Evolutionary conservation across 2,797 vertebrate genomes (phyloP), one percentile per base, ranked within the genome.

Genomic region (Anguilla pacifica): DNA sequence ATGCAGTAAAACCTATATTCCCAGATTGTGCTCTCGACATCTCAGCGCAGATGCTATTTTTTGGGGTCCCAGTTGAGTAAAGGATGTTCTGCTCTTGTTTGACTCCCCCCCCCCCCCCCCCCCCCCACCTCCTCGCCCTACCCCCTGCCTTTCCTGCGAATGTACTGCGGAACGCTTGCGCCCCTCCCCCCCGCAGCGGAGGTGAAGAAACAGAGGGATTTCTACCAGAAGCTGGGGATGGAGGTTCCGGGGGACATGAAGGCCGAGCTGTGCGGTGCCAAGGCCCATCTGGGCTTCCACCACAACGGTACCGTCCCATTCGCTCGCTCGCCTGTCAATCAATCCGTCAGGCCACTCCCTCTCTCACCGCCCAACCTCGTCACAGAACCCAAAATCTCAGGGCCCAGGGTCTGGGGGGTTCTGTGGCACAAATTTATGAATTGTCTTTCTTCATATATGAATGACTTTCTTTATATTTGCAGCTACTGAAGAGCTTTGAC

Each of bases 141-240:
- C 74, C 10, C 70, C 10, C 70, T 35, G 31, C 35, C 72, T 28
- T 28, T 28, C 31, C 79, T 10, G 46, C 35, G 9, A 82, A 49
- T 49, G 1, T 22, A 79, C 13, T 1, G n/a, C 28, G 6, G 31
- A 72, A 28, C 28, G 51, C 39, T 17, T 22, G 55, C 13, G n/a
- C 1, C 35, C 9, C 43, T 15, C 17, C 25, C 17, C 35, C 95
- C 89, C 92, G 93, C 93, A 99, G 99, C 98, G 95, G 99, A 99
- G 96, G 97, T 99, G 96, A 98, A 97, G 92, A 99, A 99, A 86
- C 98, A 99, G 94, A 97, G 98, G 92, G 98, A 99, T 11, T 99
- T 99, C 93, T 99, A 99, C 93, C 98, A 98, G 96, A 99, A 98
- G 92, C 93, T 99, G 93, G 98, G 98, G 90, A 97, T 99, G 98